Evolutionary conservation across 2,888 invertebrate genomes (phyloP), one percentile per base, ranked within the genome.

Genomic region (Leptinotarsa haldemani): DNA sequence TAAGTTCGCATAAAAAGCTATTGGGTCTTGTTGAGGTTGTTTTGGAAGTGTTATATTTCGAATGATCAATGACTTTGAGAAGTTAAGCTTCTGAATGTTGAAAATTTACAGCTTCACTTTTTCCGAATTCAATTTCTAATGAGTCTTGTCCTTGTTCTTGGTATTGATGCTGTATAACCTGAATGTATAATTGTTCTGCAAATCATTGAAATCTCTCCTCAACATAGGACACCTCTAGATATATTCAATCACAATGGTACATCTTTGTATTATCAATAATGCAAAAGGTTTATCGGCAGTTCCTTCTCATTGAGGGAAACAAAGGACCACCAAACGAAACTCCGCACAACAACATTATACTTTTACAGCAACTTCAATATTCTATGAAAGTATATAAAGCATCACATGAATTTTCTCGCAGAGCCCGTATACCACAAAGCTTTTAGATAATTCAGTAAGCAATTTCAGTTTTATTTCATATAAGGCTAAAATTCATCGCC

Each of bases 361-460:
- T 64, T 69, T 65, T 68, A 47, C 67, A 67, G 58, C 68, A 56
- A 68, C 70, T 70, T 68, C 70, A 67, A 71, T 74, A 68, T 68
- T 68, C 68, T 56, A 56, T 68, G 70, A 70, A 65, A 72, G 67
- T 72, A 68, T 65, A 75, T 75, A 73, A 73, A 72, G 64, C 58
- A 63, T 63, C 63, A 56, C 69, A 69, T 63, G 66, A 70, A 70
- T 75, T 75, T 70, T 63, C 70, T 69, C 63, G 56, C 22, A 56
- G 67, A 74, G 76, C 79, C 75, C 77, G 73, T 74, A 78, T 77
- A 73, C 77, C 74, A 78, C 78, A 78, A 78, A 77, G 77, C 79
- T 77, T 77, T 77, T 78, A 76, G 77, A 80, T 78, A 80, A 80
- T 80, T 80, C 79, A 80, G 74, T 70, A 74, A 75, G 76, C 78